phyloP scores from a whole-genome alignment of 2,113 vertebrate genomes.

The Corvus moneduloides region DNA sequence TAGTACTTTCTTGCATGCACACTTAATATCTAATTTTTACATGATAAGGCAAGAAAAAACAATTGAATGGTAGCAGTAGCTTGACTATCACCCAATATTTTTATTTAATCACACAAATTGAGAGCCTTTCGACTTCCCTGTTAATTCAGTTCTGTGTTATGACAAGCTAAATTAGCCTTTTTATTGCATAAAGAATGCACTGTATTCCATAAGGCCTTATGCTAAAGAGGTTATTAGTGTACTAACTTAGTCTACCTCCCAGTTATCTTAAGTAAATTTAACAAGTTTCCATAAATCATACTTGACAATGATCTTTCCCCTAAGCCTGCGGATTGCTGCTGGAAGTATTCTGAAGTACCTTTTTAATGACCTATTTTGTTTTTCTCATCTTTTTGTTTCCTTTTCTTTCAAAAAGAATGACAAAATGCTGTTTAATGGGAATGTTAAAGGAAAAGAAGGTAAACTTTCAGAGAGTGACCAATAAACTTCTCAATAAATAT shows the following conservation, averaged over 20 bases:
- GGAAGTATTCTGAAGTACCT: neutral
- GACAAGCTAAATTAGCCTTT: constrained; percentile 20
- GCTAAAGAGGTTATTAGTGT: neutral
- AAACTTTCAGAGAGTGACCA: neutral
- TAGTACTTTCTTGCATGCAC: neutral
- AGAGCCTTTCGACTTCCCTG: neutral
- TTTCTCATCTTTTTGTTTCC: neutral
- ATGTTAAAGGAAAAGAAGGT: neutral
- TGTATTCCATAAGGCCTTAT: neutral
- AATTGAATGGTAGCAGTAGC: neutral
- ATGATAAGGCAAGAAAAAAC: neutral
- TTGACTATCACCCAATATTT: neutral
- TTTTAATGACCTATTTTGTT: neutral
- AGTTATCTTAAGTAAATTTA: constrained; percentile 29
- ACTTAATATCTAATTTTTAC: neutral
- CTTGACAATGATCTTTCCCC: neutral
- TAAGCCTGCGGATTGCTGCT: neutral
- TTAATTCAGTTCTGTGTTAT: neutral
- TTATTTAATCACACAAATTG: neutral
- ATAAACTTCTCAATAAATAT: neutral
- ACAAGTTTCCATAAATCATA: neutral
- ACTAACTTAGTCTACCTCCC: neutral
- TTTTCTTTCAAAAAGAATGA: neutral
- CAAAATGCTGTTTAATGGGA: neutral
- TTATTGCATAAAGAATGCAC: neutral